Evolutionary conservation across 1,140 invertebrate genomes (phyloP).

Genomic region (Liolophura sinensis): DNA sequence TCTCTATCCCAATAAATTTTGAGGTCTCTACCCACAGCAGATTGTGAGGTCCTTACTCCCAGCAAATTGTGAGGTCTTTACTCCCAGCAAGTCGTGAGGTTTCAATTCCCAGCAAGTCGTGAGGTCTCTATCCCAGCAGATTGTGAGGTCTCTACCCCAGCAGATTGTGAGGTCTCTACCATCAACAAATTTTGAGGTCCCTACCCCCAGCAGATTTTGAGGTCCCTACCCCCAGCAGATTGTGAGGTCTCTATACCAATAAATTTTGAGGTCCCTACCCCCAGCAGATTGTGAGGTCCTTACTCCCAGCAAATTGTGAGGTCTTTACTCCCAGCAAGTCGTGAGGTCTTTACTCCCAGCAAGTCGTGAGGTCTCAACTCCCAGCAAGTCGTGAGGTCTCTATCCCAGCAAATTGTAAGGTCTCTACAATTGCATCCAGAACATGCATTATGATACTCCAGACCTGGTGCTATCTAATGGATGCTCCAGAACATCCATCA

Average conservation of each 20-base stretch:
- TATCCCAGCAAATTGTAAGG: constrained; percentile 32
- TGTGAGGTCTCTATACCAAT: constrained; percentile 25
- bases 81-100: constrained; percentile 33
- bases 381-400: constrained; percentile 32
- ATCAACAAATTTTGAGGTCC: too few species aligned
- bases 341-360: constrained; percentile 31
- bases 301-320: constrained; percentile 32
- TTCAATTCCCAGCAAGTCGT: constrained; percentile 29
- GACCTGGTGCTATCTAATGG: too few species aligned
- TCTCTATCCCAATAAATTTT: constrained; percentile 29
- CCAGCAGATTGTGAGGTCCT: constrained; percentile 8
- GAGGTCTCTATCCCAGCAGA: constrained; percentile 25
- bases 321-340: constrained; percentile 27
- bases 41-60: constrained; percentile 33
- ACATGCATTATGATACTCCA: too few species aligned
- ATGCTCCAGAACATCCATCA: too few species aligned
- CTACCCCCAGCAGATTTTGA: constrained; percentile 29
- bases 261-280: constrained; percentile 35
- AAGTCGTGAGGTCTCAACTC: neutral
- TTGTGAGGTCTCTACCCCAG: constrained; percentile 1
- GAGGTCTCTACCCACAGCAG: constrained; percentile 25
- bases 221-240: constrained; percentile 24
- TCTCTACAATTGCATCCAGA: too few species aligned
- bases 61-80: constrained; percentile 5
- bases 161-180: too few species aligned